A percentile compares a stretch with the other conserved stretches of the same genome.
phyloP scores from a whole-genome alignment of 1,140 invertebrate genomes.

The Papilio xuthus region DNA sequence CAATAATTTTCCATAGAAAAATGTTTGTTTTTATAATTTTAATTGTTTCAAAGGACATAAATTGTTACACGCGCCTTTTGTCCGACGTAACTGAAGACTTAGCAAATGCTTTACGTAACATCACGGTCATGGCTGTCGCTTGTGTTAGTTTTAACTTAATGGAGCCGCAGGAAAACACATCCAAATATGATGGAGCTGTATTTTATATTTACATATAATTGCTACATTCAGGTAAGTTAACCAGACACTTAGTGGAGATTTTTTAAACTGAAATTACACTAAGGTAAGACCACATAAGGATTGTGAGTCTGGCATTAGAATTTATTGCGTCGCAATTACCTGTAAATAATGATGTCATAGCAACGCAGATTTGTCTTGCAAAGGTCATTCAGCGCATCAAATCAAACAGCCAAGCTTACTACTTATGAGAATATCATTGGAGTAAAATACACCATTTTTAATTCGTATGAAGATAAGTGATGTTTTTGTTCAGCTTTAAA shows the following conservation, averaged over 20 bases:
- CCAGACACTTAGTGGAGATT: no score
- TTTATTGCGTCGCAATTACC: constrained; percentile 43
- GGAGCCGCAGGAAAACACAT: constrained; percentile 34
- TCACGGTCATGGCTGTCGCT: constrained; percentile 12
- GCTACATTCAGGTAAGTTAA: no score
- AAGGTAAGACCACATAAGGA: background rate
- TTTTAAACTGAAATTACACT: background rate
- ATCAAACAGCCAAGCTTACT: constrained; percentile 53
- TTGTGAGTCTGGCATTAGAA: background rate
- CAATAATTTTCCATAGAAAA: background rate
- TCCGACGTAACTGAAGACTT: constrained; percentile 34
- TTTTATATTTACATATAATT: constrained; percentile 46
- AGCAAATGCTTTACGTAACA: constrained; percentile 30
- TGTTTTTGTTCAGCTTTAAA: background rate
- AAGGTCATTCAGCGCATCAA: constrained; percentile 64
- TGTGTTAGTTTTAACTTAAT: constrained; percentile 36
- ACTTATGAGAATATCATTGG: constrained; percentile 23
- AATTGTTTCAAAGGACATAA: constrained; percentile 16
- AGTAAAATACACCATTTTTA: constrained; percentile 7
- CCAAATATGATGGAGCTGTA: constrained; percentile 35
- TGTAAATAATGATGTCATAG: constrained; percentile 55
- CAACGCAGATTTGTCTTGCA: constrained; percentile 47
- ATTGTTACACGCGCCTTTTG: background rate
- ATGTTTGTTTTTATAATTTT: background rate
- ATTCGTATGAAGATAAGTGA: background rate